Evolutionary conservation across 2,113 vertebrate species (phyloP), one percentile per base, ranked within the genome.

Genomic region (Actinemys pallida): DNA sequence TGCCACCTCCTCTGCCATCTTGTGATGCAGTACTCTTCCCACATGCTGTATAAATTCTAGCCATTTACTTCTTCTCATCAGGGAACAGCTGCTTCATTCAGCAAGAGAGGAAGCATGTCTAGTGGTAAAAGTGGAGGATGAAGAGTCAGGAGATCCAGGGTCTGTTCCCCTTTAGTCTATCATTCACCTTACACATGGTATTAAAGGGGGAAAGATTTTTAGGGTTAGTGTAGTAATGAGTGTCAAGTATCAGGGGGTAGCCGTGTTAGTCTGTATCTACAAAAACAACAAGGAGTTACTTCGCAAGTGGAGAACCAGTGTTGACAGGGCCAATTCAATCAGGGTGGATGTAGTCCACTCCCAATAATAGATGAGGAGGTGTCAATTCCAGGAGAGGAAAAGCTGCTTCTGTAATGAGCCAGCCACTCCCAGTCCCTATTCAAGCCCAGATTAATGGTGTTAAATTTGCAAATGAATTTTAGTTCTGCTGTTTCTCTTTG

Each of bases 1-100:
- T 96, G 49, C 76, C 90, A 16, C 22, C 54, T 35, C 79, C 81
- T 93, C 95, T 94, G 50, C 47, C 53, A 72, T 62, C 78, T 95
- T 92, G 83, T 59, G 88, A 92, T 50, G 47, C 29, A 90, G 1
- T 45, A 27, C 31, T 47, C 75, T 96, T 84, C 89, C 20, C 14
- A 81, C 3, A 0, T 59, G 45, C 87, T 72, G 76, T 35, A 35
- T 86, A 91, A 5, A 29, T 87, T 93, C 79, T 42, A 54, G 56
- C 49, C 35, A 85, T 35, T 31, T 19, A 47, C 22, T 72, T 87
- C 86, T 89, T 92, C 53, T 14, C 49, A 81, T 86, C 87, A 86
- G 62, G 72, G 57, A 96, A 52, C 47, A 93, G 81, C 53, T 86
- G 42, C 42, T 87, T 89, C 76, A 86, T 90, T 93, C 42, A 50